phyloP scores from a whole-genome alignment of 2,797 vertebrate species.

The Malacoraja senta region DNA sequence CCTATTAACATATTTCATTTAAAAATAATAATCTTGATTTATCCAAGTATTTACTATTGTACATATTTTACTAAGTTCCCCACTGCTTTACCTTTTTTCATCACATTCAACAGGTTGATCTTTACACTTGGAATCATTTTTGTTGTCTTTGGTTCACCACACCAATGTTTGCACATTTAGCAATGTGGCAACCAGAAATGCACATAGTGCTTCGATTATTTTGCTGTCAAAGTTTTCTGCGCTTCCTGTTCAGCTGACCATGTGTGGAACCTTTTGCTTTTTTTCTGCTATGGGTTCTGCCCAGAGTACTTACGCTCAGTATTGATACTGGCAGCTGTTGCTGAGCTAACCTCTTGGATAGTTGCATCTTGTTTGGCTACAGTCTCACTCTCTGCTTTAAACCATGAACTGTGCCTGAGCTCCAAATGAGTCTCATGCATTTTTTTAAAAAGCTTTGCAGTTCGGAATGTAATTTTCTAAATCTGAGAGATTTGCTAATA shows the following conservation, averaged over 20 bases:
- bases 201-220: conserved; percentile 4
- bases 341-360: conserved; percentile 16
- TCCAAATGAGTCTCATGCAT: not conserved
- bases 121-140: not conserved
- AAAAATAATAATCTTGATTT: not conserved
- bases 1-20: not conserved
- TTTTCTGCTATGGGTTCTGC: conserved; percentile 1
- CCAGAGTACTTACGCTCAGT: conserved; percentile 16
- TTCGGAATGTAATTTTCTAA: not conserved
- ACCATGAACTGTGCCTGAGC: not conserved
- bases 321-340: conserved; percentile 17
- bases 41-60: not conserved
- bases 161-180: not conserved
- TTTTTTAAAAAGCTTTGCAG: not conserved
- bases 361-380: conserved; percentile 11
- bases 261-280: conserved; percentile 18
- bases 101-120: not conserved
- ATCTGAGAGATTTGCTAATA: not conserved
- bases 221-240: not conserved
- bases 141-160: not conserved
- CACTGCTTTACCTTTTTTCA: not conserved
- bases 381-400: not conserved
- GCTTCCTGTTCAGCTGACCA: not conserved
- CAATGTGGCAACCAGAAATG: not conserved
- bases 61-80: not conserved